These are phyloP conservation scores for Tetheella fluctuosa DNA, from an alignment of 2,888 invertebrate species.

Conservation along the genomic window DNA sequence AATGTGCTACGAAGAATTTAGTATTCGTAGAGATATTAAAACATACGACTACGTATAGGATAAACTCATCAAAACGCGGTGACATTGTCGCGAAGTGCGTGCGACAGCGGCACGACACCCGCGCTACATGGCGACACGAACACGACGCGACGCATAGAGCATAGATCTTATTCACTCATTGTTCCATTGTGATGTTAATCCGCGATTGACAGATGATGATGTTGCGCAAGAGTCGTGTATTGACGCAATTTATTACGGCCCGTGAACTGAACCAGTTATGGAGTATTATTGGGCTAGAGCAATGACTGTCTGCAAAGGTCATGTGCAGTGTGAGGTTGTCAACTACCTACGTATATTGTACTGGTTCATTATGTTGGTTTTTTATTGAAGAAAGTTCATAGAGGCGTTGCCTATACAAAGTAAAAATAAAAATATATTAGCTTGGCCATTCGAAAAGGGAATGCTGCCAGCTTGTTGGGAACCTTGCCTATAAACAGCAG, in stretches of 20 bases:
- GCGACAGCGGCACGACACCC: conserved; percentile 19
- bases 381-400: too few relatives aligned
- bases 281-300: conserved; percentile 38
- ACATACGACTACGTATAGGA: conserved; percentile 5
- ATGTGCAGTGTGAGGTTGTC: conserved; percentile 31
- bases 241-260: conserved; percentile 45
- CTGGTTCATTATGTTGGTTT: neutral
- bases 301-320: conserved; percentile 44
- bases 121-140: conserved; percentile 10
- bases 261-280: conserved; percentile 44
- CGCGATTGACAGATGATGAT: conserved; percentile 70
- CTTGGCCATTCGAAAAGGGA: too few relatives aligned
- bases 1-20: neutral
- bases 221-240: conserved; percentile 55
- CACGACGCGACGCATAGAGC: conserved; percentile 32
- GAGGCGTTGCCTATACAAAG: too few relatives aligned
- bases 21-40: neutral
- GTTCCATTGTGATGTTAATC: conserved; percentile 77
- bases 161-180: conserved; percentile 46
- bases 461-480: too few relatives aligned
- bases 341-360: neutral
- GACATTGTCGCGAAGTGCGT: conserved; percentile 27
- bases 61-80: conserved; percentile 20
- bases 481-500: too few relatives aligned
- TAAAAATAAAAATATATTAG: too few relatives aligned